phyloP scores from a whole-genome alignment of 2,113 vertebrate species.

The Xyliphius kryptos region DNA sequence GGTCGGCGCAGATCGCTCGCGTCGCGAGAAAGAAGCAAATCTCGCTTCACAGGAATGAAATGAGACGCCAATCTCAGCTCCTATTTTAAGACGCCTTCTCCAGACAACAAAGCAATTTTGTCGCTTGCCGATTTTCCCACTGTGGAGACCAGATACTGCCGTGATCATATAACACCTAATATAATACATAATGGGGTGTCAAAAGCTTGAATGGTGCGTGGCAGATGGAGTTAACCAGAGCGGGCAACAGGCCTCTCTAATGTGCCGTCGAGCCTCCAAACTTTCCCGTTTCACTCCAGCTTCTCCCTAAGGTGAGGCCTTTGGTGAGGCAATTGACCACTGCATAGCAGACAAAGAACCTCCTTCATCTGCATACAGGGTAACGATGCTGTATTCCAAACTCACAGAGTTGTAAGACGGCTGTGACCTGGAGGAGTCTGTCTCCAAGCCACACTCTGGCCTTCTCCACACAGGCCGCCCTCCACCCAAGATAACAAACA shows the following conservation, averaged over 20 bases:
- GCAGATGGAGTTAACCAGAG: slow-evolving; percentile 3
- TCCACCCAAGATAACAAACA: not conserved
- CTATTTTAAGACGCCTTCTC: too few relatives aligned
- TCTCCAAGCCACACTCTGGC: too few relatives aligned
- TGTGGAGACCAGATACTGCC: not conserved
- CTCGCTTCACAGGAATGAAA: not conserved
- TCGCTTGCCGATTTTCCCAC: not conserved
- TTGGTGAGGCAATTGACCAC: too few relatives aligned
- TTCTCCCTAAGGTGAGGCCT: too few relatives aligned
- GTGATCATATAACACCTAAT: slow-evolving; percentile 11
- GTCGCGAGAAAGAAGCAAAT: slow-evolving; percentile 1
- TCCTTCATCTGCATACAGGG: not conserved
- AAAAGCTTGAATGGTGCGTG: not conserved
- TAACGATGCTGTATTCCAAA: not conserved
- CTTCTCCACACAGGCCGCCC: too few relatives aligned
- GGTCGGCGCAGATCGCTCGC: not conserved
- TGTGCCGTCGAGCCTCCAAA: slow-evolving; percentile 7
- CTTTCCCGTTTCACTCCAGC: too few relatives aligned
- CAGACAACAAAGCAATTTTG: not conserved
- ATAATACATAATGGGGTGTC: slow-evolving; percentile 7
- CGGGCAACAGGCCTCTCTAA: slow-evolving; percentile 9
- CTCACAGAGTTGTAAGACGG: not conserved
- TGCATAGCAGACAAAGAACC: too few relatives aligned
- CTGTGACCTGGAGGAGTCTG: too few relatives aligned
- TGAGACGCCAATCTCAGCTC: not conserved